A percentile compares a stretch with the other conserved stretches of the same genome.
Evolutionary conservation across 2,888 invertebrate species (phyloP).

Genomic region (Papilio demoleus): DNA sequence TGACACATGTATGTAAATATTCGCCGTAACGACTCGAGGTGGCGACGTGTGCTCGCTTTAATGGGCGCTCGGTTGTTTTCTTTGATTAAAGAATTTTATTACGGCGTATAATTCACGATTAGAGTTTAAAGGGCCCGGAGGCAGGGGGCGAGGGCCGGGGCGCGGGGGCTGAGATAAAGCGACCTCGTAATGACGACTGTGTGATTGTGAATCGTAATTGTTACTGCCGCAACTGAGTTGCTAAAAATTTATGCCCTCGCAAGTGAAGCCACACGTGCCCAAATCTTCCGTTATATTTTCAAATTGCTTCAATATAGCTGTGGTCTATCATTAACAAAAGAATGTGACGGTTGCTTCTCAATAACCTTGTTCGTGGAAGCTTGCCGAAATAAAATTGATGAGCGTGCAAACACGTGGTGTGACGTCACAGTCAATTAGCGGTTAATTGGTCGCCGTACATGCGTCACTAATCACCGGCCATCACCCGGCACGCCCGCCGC

Average conservation of each 20-base stretch:
- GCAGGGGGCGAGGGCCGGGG: background rate
- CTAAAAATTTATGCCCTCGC: conserved; percentile 49
- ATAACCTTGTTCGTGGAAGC: conserved; percentile 46
- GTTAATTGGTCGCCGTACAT: conserved; percentile 51
- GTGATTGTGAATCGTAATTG: conserved; percentile 81
- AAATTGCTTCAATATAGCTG: background rate
- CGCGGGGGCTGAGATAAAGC: conserved; percentile 75
- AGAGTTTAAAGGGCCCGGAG: conserved; percentile 72
- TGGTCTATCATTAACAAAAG: background rate
- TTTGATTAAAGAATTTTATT: conserved; percentile 85
- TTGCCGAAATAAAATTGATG: conserved; percentile 28
- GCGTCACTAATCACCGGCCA: conserved; percentile 61
- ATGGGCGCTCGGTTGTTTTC: conserved; percentile 81
- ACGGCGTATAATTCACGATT: conserved; percentile 82
- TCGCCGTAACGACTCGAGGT: conserved; percentile 78
- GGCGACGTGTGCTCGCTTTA: conserved; percentile 79
- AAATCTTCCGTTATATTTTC: background rate
- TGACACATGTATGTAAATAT: conserved; percentile 84
- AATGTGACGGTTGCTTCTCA: background rate
- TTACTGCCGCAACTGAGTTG: conserved; percentile 56
- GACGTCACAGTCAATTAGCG: conserved; percentile 54
- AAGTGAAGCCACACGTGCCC: conserved; percentile 33
- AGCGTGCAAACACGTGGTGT: conserved; percentile 24
- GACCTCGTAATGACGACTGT: conserved; percentile 77
- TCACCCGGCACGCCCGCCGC: conserved; percentile 58